A percentile compares a stretch with the other conserved stretches of the same genome.
Evolutionary conservation across 2,888 invertebrate species (phyloP).

Genomic region (Sminthurides aquaticus): DNA sequence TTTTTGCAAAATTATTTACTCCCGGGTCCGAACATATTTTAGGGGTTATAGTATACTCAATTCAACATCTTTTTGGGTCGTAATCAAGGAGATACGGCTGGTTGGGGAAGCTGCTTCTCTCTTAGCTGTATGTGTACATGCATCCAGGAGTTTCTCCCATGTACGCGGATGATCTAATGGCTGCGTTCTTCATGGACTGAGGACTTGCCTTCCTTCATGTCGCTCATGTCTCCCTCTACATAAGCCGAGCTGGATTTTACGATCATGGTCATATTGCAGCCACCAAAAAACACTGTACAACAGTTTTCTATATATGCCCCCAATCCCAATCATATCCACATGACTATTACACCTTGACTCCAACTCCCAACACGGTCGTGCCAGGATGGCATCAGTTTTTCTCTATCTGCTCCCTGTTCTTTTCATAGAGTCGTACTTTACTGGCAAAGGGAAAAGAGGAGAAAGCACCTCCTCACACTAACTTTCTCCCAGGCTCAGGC

Average conservation of each 20-base stretch:
- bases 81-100: neutral
- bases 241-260: neutral
- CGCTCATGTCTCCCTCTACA: neutral
- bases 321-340: neutral
- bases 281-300: too few species aligned
- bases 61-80: neutral
- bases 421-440: too few species aligned
- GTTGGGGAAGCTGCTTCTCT: too few species aligned
- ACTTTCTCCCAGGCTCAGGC: too few species aligned
- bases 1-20: slow-evolving; percentile 29
- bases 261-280: neutral
- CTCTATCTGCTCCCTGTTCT: neutral
- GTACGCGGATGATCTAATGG: too few species aligned
- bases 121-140: too few species aligned
- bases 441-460: too few species aligned
- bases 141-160: too few species aligned
- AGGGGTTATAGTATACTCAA: neutral
- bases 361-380: too few species aligned
- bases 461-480: too few species aligned
- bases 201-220: neutral
- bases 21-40: slow-evolving; percentile 23
- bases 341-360: neutral
- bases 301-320: neutral
- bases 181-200: neutral
- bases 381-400: too few species aligned